Conservation (phyloP, 1,140 invertebrate genomes). For the Lordiphosa clarofinis region DNA sequence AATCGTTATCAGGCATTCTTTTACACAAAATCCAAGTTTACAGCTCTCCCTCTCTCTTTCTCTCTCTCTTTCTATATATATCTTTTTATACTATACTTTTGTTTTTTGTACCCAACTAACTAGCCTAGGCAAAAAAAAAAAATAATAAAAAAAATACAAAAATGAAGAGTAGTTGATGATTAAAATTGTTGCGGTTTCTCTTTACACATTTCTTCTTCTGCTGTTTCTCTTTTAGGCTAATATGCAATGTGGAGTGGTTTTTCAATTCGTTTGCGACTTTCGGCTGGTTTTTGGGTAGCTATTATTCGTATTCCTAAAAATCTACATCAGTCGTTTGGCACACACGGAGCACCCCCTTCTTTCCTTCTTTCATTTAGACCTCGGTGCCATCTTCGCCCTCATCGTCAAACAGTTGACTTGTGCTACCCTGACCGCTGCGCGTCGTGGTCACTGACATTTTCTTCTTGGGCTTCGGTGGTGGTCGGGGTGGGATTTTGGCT, state of each 20-base stretch:
- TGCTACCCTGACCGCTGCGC: constrained; percentile 80
- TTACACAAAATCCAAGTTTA: too few species aligned
- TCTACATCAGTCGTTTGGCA: constrained; percentile 79
- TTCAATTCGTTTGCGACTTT: constrained; percentile 10
- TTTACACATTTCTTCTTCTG: constrained; percentile 49
- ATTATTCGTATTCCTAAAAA: constrained; percentile 66
- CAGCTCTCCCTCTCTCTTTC: too few species aligned
- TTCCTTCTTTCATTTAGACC: constrained; percentile 82
- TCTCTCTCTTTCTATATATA: constrained; percentile 21
- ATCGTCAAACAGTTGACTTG: constrained; percentile 88
- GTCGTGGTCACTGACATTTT: constrained; percentile 82
- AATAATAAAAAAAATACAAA: constrained; percentile 56
- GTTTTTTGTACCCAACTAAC: constrained; percentile 59
- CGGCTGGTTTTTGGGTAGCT: constrained; percentile 14
- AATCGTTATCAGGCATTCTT: too few species aligned
- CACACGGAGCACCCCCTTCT: constrained; percentile 47
- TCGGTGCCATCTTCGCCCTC: constrained; percentile 93
- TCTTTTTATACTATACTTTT: constrained; percentile 31
- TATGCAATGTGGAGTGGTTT: constrained; percentile 21
- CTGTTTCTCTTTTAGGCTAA: neutral
- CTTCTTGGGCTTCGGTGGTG: constrained; percentile 90
- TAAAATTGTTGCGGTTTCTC: constrained; percentile 47
- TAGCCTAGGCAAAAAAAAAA: constrained; percentile 57
- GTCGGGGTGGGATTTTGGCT: constrained; percentile 87
- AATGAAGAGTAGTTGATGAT: constrained; percentile 21